These are phyloP conservation scores for Invenusta paracnida DNA, from an alignment of 2,888 invertebrate genomes.

Conservation along the genomic window DNA sequence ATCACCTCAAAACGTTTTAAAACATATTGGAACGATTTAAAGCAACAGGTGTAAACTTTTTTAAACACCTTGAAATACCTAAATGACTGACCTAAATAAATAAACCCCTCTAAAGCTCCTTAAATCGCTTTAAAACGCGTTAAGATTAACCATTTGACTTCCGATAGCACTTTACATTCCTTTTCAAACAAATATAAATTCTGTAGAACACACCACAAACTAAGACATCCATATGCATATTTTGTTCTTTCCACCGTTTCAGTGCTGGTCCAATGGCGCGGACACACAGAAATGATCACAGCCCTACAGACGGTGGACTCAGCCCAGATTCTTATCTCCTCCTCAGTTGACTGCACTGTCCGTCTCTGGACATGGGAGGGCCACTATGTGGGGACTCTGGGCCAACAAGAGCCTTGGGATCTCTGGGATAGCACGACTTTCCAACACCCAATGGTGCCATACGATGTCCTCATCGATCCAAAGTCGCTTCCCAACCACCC, in stretches of 20 bases:
- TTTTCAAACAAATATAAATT: too few species aligned
- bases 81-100: too few species aligned
- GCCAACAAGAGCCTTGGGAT: slow-evolving; percentile 59
- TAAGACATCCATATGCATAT: too few species aligned
- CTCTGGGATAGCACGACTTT: slow-evolving; percentile 56
- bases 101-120: too few species aligned
- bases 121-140: too few species aligned
- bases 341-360: slow-evolving; percentile 59
- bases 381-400: slow-evolving; percentile 61
- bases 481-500: slow-evolving; percentile 54
- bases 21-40: too few species aligned
- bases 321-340: slow-evolving; percentile 54
- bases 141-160: too few species aligned
- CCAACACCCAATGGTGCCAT: slow-evolving; percentile 61
- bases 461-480: slow-evolving; percentile 60
- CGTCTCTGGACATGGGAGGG: slow-evolving; percentile 59
- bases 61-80: too few species aligned
- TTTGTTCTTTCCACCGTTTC: slow-evolving; percentile 30
- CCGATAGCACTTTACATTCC: too few species aligned
- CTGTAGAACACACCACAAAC: too few species aligned
- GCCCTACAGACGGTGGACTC: slow-evolving; percentile 56
- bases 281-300: slow-evolving; percentile 58
- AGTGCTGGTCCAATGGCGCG: slow-evolving; percentile 58
- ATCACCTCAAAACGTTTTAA: too few species aligned
- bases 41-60: too few species aligned